Base-by-base conservation (phyloP, 1,140 invertebrate species). In the Anthonomus grandis region DNA sequence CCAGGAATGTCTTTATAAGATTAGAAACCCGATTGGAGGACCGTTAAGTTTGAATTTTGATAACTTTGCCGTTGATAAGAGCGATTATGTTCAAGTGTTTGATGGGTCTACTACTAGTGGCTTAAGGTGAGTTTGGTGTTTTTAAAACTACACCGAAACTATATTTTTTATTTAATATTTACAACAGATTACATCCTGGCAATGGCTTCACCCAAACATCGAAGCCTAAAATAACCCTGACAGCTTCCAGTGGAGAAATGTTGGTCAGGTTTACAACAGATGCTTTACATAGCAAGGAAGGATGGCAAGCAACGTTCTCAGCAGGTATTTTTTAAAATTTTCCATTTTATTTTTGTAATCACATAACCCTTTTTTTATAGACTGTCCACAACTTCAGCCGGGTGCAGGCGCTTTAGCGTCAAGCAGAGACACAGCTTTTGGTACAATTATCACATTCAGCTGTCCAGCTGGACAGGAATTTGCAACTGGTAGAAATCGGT, bases 381-480 rank as follows among this genome's bases (percentile, higher is more conserved):
- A 97, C 77, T 97, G 95, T 74, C 91, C 93, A 3, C 76, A 83
- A 15, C 75, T 97, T 23, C 81, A 86, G 68, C 86, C 92, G 10
- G 93, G 93, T 39, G 82, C 84, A 64, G 89, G 91, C 65, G 93
- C 92, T 21, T 77, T 95, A 65, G 90, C 91, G 23, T 95, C 93
- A 13, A 94, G 86, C 67, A 82, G 91, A 68, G 93, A 95, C 70
- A 95, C 91, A 21, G 87, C 90, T 39, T 96, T 95, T 76, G 93
- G 92, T 60, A 95, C 93, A 36, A 78, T 85, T 31, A 88, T 96
- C 31, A 89, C 84, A 36, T 96, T 95, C 69, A 89, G 90, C 6
- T 97, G 95, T 74, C 93, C 93, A 1, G 79, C 87, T 67, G 95
- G 95, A 24, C 92, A 95, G 78, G 93, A 97, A 77, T 97, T 97